Conservation (phyloP, 2,888 invertebrate species). For the Macrophya alboannulata region DNA sequence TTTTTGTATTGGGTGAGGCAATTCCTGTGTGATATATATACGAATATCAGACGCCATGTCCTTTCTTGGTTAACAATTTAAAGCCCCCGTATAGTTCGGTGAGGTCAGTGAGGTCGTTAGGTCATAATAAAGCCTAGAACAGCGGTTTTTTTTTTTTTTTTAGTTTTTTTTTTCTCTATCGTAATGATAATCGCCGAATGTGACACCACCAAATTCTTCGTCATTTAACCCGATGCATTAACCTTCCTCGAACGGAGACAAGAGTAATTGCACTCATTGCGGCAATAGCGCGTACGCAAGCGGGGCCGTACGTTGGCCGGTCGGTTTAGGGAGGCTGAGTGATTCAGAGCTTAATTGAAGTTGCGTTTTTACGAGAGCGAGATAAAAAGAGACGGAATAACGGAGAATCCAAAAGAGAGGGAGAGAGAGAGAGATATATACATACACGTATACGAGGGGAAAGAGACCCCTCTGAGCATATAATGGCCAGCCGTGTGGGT, state of each 20-base stretch:
- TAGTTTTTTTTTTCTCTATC: neutral
- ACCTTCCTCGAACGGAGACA: conserved; percentile 75
- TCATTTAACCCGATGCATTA: conserved; percentile 77
- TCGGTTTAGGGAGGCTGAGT: conserved; percentile 62
- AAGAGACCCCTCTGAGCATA: conserved; percentile 33
- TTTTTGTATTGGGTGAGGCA: neutral
- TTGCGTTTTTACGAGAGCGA: conserved; percentile 63
- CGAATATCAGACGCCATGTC: neutral
- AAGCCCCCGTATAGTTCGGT: neutral
- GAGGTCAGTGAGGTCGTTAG: conserved; percentile 39
- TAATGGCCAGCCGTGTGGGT: conserved; percentile 46
- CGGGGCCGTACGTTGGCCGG: conserved; percentile 60
- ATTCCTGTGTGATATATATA: neutral
- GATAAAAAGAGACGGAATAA: conserved; percentile 6
- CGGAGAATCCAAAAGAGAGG: neutral
- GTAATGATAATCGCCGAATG: conserved; percentile 66
- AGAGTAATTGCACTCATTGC: conserved; percentile 77
- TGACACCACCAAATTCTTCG: conserved; percentile 76
- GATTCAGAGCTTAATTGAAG: conserved; percentile 73
- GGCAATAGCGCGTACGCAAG: conserved; percentile 59
- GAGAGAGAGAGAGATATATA: neutral
- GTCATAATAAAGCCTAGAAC: conserved; percentile 8
- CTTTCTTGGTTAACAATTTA: conserved; percentile 17
- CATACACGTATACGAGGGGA: neutral
- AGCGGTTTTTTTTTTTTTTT: neutral